Evolutionary conservation across 2,888 invertebrate species (phyloP).

Genomic region (Troides helena): DNA sequence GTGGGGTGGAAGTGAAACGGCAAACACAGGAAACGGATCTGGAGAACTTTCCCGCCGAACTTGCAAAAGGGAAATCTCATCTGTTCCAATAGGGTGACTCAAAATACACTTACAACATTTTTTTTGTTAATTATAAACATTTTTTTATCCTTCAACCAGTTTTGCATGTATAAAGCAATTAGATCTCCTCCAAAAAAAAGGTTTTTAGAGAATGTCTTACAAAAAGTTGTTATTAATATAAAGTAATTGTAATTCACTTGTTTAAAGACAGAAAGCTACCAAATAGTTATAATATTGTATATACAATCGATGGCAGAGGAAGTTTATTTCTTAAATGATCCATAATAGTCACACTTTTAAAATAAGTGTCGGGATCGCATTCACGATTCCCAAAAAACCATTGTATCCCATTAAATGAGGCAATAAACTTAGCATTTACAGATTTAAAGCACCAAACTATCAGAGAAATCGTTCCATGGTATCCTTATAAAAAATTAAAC

Average conservation of each 20-base stretch:
- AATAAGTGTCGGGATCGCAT: slow-evolving; percentile 16
- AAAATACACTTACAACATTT: slow-evolving; percentile 23
- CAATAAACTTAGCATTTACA: slow-evolving; percentile 23
- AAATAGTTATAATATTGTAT: background rate
- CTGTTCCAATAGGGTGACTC: slow-evolving; percentile 54
- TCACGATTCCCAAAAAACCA: slow-evolving; percentile 18
- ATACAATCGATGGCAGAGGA: background rate
- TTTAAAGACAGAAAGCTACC: background rate
- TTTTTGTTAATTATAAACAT: background rate
- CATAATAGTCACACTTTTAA: slow-evolving; percentile 12
- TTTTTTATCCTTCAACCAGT: background rate
- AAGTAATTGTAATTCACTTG: background rate
- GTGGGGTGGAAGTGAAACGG: slow-evolving; percentile 50
- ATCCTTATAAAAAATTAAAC: slow-evolving; percentile 24
- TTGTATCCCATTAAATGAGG: slow-evolving; percentile 11
- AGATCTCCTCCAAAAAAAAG: slow-evolving; percentile 18
- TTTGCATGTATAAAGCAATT: background rate
- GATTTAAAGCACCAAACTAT: slow-evolving; percentile 20
- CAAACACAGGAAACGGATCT: slow-evolving; percentile 77
- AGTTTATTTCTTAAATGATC: slow-evolving; percentile 29
- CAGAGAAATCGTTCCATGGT: slow-evolving; percentile 7
- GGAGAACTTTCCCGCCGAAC: slow-evolving; percentile 68
- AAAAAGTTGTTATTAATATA: background rate
- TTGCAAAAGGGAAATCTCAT: slow-evolving; percentile 57
- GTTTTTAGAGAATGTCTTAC: background rate